phyloP scores from a whole-genome alignment of 2,113 vertebrate genomes.

The Scytalopus superciliaris region DNA sequence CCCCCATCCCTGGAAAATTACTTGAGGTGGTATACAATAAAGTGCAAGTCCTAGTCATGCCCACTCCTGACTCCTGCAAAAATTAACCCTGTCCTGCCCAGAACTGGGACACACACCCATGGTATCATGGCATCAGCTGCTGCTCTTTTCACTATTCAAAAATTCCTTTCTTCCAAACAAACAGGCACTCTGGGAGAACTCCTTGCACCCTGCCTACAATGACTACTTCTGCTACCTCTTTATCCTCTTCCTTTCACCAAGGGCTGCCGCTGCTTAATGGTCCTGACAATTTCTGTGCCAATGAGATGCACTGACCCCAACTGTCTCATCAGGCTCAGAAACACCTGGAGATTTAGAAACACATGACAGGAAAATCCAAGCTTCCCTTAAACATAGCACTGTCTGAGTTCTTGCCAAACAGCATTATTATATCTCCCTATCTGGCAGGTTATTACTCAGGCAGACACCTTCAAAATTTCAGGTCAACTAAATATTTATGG shows the following conservation, averaged over 20 bases:
- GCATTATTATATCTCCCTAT: neutral
- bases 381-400: neutral
- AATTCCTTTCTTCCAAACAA: neutral
- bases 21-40: neutral
- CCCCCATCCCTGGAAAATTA: neutral
- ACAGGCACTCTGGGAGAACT: neutral
- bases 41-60: too few relatives aligned
- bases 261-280: neutral
- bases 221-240: neutral
- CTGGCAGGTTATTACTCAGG: neutral
- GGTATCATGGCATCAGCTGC: neutral
- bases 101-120: neutral
- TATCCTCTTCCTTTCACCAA: neutral
- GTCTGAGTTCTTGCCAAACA: neutral
- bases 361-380: neutral
- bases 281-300: neutral
- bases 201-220: neutral
- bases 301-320: neutral
- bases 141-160: fast-evolving
- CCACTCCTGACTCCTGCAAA: too few relatives aligned
- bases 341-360: neutral
- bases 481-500: neutral
- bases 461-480: neutral
- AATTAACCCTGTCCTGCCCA: too few relatives aligned
- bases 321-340: neutral